phyloP scores from a whole-genome alignment of 2,797 vertebrate species.

The Sebastes kiyomatsui region DNA sequence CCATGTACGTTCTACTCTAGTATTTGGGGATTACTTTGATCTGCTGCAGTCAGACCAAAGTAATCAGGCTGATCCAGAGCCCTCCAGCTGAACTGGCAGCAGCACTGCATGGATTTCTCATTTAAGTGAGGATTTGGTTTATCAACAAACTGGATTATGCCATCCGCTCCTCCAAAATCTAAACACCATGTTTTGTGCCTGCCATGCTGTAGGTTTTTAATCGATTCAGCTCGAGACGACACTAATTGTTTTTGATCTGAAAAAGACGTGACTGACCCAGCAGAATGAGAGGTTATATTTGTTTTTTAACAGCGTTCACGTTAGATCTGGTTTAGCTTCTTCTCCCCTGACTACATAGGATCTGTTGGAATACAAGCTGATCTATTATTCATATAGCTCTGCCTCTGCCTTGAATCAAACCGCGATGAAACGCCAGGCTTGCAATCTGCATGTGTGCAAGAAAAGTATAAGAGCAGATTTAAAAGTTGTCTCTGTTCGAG shows the following conservation, averaged over 20 bases:
- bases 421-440: slow-evolving; percentile 11
- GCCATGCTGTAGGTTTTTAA: slow-evolving; percentile 20
- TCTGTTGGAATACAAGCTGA: slow-evolving; percentile 46
- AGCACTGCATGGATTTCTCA: slow-evolving; percentile 58
- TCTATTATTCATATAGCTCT: slow-evolving; percentile 70
- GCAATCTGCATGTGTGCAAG: slow-evolving; percentile 15
- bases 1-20: slow-evolving; percentile 43
- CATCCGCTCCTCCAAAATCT: slow-evolving; percentile 38
- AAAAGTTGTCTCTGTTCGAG: slow-evolving; percentile 21
- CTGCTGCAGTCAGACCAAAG: slow-evolving; percentile 66
- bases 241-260: slow-evolving; percentile 49
- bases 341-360: not conserved
- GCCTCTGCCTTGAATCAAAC: slow-evolving; percentile 46
- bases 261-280: slow-evolving; percentile 30
- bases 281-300: slow-evolving; percentile 30
- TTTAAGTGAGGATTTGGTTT: slow-evolving; percentile 74
- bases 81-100: slow-evolving; percentile 67
- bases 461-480: slow-evolving; percentile 22
- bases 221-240: slow-evolving; percentile 28
- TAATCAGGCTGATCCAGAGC: slow-evolving; percentile 77
- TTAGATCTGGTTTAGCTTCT: slow-evolving; percentile 12
- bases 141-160: slow-evolving; percentile 61
- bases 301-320: slow-evolving; percentile 22
- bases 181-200: slow-evolving; percentile 10
- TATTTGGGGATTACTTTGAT: slow-evolving; percentile 76